These are phyloP conservation scores for Phycodurus eques DNA, from an alignment of 2,113 vertebrate species.

Conservation along the genomic window DNA sequence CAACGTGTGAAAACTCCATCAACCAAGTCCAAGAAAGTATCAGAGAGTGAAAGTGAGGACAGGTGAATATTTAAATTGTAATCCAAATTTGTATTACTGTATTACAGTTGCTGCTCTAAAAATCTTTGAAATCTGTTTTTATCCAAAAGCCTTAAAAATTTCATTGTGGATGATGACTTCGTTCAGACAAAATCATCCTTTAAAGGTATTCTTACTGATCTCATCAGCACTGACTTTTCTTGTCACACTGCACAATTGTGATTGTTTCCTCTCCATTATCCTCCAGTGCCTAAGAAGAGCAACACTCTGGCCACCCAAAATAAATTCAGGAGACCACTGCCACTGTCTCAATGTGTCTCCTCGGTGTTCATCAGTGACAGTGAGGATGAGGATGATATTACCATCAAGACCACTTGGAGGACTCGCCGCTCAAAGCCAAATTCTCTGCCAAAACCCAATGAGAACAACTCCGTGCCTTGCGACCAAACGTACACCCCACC, in stretches of 20 bases:
- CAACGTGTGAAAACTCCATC: conserved; percentile 68
- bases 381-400: conserved; percentile 70
- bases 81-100: background rate
- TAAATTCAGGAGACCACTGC: conserved; percentile 37
- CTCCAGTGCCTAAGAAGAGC: conserved; percentile 45
- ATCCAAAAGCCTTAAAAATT: conserved; percentile 60
- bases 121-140: background rate
- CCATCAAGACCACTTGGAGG: conserved; percentile 72
- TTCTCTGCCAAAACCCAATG: background rate
- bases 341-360: conserved; percentile 49
- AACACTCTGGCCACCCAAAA: conserved; percentile 36
- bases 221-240: background rate
- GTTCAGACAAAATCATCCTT: conserved; percentile 45
- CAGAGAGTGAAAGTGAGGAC: conserved; percentile 54
- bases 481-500: conserved; percentile 8
- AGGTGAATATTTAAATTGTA: conserved; percentile 43
- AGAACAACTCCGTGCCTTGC: background rate
- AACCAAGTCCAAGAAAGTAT: conserved; percentile 36
- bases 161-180: conserved; percentile 76
- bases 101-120: background rate
- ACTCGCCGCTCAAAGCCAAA: conserved; percentile 45
- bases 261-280: background rate
- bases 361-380: conserved; percentile 73
- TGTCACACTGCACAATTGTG: background rate
- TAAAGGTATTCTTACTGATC: conserved; percentile 51